Percentiles rank a stretch among this genome's conserved stretches.
These are phyloP conservation scores for Isichthys henryi DNA, from an alignment of 2,113 vertebrate genomes.

Conservation along the genomic window DNA sequence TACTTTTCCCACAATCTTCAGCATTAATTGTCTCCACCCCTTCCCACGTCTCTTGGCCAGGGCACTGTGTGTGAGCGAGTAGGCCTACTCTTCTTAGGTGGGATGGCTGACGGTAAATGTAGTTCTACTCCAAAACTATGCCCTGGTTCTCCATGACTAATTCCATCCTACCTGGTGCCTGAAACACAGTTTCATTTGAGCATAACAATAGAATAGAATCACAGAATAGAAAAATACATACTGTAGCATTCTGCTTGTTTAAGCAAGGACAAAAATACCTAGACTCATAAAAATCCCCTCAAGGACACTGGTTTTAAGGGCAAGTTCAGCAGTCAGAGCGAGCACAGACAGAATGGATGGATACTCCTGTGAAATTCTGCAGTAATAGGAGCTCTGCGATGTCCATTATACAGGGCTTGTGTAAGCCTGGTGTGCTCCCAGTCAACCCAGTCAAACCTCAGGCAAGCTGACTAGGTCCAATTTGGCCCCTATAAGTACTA, in stretches of 20 bases:
- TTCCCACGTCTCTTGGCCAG: background rate
- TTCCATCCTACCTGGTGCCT: background rate
- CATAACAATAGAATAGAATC: background rate
- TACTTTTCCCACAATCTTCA: background rate
- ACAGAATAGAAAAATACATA: background rate
- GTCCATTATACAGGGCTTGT: background rate
- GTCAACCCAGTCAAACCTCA: background rate
- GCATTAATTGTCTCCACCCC: background rate
- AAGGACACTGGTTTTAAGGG: background rate
- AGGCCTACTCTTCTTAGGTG: background rate
- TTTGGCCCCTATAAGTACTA: background rate
- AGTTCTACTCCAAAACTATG: background rate
- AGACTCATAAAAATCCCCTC: background rate
- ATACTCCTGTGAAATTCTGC: background rate
- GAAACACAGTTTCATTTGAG: background rate
- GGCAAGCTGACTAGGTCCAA: background rate
- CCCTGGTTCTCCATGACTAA: background rate
- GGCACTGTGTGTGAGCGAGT: background rate
- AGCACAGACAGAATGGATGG: background rate
- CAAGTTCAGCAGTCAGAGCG: background rate
- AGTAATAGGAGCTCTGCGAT: background rate
- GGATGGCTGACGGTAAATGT: background rate
- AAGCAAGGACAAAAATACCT: background rate
- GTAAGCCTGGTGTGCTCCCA: background rate
- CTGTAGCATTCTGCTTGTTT: slow-evolving; percentile 8